Evolutionary conservation across 2,113 vertebrate genomes (phyloP).

Genomic region (Pterocles burchelli): DNA sequence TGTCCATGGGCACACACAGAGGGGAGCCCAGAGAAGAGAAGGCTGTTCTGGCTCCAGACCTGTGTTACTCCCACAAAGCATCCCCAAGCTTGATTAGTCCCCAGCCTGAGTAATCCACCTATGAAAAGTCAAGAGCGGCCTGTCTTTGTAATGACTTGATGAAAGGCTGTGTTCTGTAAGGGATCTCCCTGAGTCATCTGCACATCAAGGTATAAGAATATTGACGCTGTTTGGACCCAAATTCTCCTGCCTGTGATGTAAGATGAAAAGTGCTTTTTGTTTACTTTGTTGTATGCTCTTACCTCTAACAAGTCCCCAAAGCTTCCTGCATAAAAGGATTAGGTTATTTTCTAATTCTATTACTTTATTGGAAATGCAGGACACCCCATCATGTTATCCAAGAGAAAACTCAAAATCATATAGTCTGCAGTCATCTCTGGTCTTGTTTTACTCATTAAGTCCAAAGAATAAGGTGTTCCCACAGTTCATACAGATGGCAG

Average conservation of each 20-base stretch:
- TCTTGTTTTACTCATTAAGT: background rate
- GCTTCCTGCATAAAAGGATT: background rate
- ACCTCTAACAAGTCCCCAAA: background rate
- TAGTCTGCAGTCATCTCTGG: background rate
- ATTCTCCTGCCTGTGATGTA: background rate
- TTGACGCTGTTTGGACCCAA: background rate
- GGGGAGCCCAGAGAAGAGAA: background rate
- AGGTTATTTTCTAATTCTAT: background rate
- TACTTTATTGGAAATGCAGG: background rate
- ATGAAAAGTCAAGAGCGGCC: background rate
- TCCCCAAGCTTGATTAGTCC: background rate
- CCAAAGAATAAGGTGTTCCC: background rate
- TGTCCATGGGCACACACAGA: fast-evolving
- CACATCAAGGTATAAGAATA: background rate
- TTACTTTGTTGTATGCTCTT: background rate
- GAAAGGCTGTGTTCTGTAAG: background rate
- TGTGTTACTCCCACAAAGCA: background rate
- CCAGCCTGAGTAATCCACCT: background rate
- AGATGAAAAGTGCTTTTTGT: background rate
- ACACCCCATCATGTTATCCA: background rate
- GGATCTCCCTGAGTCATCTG: background rate
- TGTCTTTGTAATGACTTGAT: background rate
- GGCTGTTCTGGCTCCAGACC: background rate
- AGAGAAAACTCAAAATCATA: background rate
- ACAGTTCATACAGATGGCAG: background rate